Conservation (phyloP, 2,113 vertebrate genomes). For the Elaphurus davidianus region DNA sequence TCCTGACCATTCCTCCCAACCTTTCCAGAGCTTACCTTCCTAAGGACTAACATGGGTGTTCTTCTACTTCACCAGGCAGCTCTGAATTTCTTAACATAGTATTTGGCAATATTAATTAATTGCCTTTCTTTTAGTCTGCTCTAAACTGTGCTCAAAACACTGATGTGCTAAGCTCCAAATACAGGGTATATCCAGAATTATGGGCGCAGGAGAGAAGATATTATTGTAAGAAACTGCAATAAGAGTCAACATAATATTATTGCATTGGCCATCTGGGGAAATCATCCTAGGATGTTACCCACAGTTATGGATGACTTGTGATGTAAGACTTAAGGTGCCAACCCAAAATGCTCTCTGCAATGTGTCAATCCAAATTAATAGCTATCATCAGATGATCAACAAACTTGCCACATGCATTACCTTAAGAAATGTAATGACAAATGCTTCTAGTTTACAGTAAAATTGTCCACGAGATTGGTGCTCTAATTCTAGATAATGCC, state of each 20-base stretch:
- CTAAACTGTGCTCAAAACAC: neutral
- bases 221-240: neutral
- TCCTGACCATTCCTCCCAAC: neutral
- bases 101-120: neutral
- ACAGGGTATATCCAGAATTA: neutral
- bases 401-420: neutral
- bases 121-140: neutral
- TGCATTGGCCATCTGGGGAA: neutral
- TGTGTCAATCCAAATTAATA: neutral
- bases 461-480: neutral
- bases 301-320: neutral
- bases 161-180: neutral
- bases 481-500: neutral
- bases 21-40: neutral
- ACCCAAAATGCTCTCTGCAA: neutral
- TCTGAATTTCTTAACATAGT: neutral
- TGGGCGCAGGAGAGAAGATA: neutral
- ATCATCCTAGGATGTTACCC: neutral
- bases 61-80: neutral
- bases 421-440: neutral
- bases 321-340: neutral
- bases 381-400: neutral
- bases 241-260: neutral
- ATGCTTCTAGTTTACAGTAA: neutral
- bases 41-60: neutral